A percentile compares a stretch with the other conserved stretches of the same genome.
Conservation (phyloP, 2,888 invertebrate genomes). For the Auanema freiburgensis region DNA sequence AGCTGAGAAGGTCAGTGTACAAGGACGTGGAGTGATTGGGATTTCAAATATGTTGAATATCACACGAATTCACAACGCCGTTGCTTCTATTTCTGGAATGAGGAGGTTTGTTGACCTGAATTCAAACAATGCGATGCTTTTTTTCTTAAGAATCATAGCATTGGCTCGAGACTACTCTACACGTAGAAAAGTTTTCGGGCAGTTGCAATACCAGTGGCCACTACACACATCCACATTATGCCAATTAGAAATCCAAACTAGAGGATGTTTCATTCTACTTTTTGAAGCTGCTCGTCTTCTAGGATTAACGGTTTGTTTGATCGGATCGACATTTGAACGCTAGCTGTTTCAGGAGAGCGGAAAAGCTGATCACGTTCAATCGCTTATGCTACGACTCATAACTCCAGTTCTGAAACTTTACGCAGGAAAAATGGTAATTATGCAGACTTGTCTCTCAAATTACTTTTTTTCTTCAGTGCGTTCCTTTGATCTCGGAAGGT, state of each 20-base stretch:
- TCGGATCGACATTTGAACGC: not conserved
- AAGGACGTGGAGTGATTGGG: conserved; percentile 67
- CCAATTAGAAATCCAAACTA: conserved; percentile 68
- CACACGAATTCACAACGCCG: conserved; percentile 70
- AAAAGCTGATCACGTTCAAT: conserved; percentile 65
- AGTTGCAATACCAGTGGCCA: conserved; percentile 66
- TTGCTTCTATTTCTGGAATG: conserved; percentile 65
- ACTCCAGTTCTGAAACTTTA: conserved; percentile 70
- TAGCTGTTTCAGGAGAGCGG: conserved; percentile 63
- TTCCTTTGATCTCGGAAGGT: conserved; percentile 69
- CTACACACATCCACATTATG: conserved; percentile 70
- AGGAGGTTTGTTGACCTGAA: conserved; percentile 28
- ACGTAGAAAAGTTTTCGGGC: conserved; percentile 68
- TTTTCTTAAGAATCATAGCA: conserved; percentile 67
- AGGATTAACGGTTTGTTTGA: conserved; percentile 59
- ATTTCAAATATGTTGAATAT: conserved; percentile 70
- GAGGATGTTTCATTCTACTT: conserved; percentile 68
- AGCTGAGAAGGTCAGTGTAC: conserved; percentile 39
- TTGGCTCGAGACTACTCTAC: conserved; percentile 69
- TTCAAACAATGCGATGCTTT: too few relatives aligned
- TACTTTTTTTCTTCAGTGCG: conserved; percentile 56
- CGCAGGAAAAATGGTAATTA: conserved; percentile 68
- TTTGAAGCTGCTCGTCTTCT: conserved; percentile 68
- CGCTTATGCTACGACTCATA: conserved; percentile 67
- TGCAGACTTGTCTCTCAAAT: too few relatives aligned